Evolutionary conservation across 1,140 invertebrate genomes (phyloP).

Genomic region (Nylanderia fulva): DNA sequence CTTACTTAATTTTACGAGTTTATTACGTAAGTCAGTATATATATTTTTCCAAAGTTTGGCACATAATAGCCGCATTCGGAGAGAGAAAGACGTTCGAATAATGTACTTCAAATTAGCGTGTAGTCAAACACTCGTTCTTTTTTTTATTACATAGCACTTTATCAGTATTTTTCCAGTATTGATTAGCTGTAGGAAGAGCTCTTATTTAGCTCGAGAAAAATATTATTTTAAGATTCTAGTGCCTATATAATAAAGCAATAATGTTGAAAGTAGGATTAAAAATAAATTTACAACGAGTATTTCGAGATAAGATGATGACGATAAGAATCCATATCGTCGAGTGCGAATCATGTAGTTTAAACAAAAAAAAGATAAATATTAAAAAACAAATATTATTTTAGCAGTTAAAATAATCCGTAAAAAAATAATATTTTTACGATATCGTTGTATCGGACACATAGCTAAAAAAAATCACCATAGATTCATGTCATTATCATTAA

Average conservation of each 20-base stretch:
- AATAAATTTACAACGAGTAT: conserved; percentile 37
- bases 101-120: conserved; percentile 19
- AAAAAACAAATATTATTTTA: conserved; percentile 2
- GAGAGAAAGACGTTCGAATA: conserved; percentile 38
- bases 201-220: conserved; percentile 27
- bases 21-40: background rate
- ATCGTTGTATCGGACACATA: conserved; percentile 10
- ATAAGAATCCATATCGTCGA: background rate
- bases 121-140: conserved; percentile 16
- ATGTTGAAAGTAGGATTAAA: background rate
- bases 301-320: background rate
- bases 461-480: conserved; percentile 19
- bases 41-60: conserved; percentile 4
- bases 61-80: background rate
- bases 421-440: background rate
- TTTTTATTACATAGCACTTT: conserved; percentile 21
- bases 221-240: conserved; percentile 45
- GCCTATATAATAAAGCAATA: conserved; percentile 32
- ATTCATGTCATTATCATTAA: conserved; percentile 29
- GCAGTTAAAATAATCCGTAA: background rate
- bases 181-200: conserved; percentile 1
- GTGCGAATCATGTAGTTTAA: background rate
- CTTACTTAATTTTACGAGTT: conserved; percentile 25
- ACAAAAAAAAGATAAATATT: background rate
- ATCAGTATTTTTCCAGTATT: conserved; percentile 43